Base-by-base conservation (phyloP, 2,797 vertebrate genomes). In the Caiman crocodilus region DNA sequence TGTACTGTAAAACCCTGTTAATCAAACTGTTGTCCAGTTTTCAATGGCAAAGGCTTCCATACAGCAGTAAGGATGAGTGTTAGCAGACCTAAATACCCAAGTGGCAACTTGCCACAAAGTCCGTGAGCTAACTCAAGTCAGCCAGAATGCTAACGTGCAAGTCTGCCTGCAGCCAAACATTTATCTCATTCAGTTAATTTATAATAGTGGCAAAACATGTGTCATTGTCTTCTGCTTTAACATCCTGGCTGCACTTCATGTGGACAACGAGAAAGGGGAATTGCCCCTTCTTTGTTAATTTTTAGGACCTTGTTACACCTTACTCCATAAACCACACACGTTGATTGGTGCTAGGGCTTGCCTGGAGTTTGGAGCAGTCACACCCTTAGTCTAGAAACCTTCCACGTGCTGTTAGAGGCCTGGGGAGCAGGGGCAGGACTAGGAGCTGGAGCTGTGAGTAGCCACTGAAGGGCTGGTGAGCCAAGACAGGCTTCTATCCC, bases 131-230 rank as follows among this genome's bases (percentile, higher is more conserved):
- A 20, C 57, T 60, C 23, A 78, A 81, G 30, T 69, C 18, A 55
- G 0, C 76, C 78, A 74, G 50, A 85, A 50, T 35, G 26, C 4
- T 42, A 57, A 3, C 26, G 1, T 2, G 17, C 57, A 86, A 18
- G 20, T 35, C 11, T 82, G 63, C 23, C 58, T 12, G 71, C 57
- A 26, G 42, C 14, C 25, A 23, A 4, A 10, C 3, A 42, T 82
- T 69, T 50, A 23, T 5, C 2, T 7, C 0, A 0, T 55, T 85
- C 23, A 5, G 16, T 58, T 74, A 2, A 0, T 2, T 16, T 8
- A 1, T 28, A 59, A 58, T n/a, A 17, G 26, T 0, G 0, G 1
- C 32, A 11, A 26, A 59, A 26, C 23, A 1, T 0, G 0, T 73
- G 63, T 17, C 7, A 74, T 65, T 32, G 3, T 21, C 18, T 9